Evolutionary conservation across 2,888 invertebrate species (phyloP).

Genomic region (Xanthia icteritia): DNA sequence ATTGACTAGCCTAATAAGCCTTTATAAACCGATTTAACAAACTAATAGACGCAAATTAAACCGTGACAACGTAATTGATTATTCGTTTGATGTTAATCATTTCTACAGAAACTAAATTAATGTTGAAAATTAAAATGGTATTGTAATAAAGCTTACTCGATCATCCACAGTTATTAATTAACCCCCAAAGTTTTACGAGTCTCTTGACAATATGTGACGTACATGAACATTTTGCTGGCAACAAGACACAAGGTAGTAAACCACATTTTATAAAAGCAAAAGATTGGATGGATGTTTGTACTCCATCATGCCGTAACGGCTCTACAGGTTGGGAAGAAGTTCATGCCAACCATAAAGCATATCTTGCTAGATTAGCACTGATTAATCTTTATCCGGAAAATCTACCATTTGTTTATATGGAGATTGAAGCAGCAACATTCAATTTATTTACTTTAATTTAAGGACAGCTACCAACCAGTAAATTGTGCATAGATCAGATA

Average conservation of each 20-base stretch:
- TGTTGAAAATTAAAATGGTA: constrained; percentile 35
- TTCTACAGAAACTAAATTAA: constrained; percentile 20
- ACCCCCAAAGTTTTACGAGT: constrained; percentile 40
- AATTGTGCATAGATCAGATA: constrained; percentile 28
- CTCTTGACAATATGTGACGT: constrained; percentile 31
- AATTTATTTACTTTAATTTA: constrained; percentile 26
- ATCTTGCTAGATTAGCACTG: constrained; percentile 3
- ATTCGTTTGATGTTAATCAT: constrained; percentile 26
- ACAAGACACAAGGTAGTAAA: constrained; percentile 1
- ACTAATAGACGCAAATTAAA: constrained; percentile 40
- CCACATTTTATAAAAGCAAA: constrained; percentile 13
- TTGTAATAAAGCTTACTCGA: constrained; percentile 48
- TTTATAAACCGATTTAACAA: constrained; percentile 30
- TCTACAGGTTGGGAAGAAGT: constrained; percentile 5
- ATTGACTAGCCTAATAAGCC: constrained; percentile 22
- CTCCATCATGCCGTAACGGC: not conserved
- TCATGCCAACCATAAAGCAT: constrained; percentile 13
- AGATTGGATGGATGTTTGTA: not conserved
- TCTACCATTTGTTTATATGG: constrained; percentile 7
- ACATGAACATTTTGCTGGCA: constrained; percentile 21
- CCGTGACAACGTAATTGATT: constrained; percentile 38
- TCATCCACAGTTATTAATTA: constrained; percentile 43
- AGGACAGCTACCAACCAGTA: constrained; percentile 10
- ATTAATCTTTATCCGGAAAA: constrained; percentile 20
- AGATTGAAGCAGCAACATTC: constrained; percentile 1